Percentiles rank a stretch among this genome's conserved stretches.
phyloP scores from a whole-genome alignment of 2,888 invertebrate genomes.

The Actias luna region DNA sequence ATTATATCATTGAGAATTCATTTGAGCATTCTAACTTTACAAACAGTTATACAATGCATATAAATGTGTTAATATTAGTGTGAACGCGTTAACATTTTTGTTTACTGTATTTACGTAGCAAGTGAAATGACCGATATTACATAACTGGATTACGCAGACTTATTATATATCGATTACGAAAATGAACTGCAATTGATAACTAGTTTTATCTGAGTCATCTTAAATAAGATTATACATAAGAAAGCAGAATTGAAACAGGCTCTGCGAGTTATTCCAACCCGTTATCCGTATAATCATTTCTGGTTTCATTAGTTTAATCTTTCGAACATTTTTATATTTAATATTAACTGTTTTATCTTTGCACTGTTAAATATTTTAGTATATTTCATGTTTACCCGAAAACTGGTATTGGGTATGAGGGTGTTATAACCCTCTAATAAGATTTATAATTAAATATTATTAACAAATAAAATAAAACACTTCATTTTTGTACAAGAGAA shows the following conservation, averaged over 20 bases:
- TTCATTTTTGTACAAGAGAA: no score
- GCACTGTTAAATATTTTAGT: not conserved
- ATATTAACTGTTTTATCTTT: not conserved
- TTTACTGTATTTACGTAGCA: constrained; percentile 9
- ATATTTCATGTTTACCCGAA: not conserved
- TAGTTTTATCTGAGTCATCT: not conserved
- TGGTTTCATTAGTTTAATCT: not conserved
- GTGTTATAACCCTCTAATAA: no score
- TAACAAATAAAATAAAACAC: no score
- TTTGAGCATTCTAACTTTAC: not conserved
- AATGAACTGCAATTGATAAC: not conserved
- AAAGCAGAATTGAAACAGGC: not conserved
- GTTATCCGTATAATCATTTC: not conserved
- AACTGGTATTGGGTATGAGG: not conserved
- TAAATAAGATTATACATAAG: not conserved
- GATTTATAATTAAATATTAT: no score
- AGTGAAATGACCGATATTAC: constrained; percentile 39
- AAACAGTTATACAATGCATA: constrained; percentile 2
- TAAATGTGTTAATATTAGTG: constrained; percentile 20
- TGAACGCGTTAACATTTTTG: constrained; percentile 20
- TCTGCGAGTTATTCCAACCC: not conserved
- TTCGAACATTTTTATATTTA: not conserved
- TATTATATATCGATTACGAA: not conserved
- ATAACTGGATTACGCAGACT: constrained; percentile 27
- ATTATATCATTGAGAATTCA: not conserved